A percentile compares a stretch with the other conserved stretches of the same genome.
These are phyloP conservation scores for Oncorhynchus gorbuscha DNA, from an alignment of 2,113 vertebrate species.

Conservation along the genomic window DNA sequence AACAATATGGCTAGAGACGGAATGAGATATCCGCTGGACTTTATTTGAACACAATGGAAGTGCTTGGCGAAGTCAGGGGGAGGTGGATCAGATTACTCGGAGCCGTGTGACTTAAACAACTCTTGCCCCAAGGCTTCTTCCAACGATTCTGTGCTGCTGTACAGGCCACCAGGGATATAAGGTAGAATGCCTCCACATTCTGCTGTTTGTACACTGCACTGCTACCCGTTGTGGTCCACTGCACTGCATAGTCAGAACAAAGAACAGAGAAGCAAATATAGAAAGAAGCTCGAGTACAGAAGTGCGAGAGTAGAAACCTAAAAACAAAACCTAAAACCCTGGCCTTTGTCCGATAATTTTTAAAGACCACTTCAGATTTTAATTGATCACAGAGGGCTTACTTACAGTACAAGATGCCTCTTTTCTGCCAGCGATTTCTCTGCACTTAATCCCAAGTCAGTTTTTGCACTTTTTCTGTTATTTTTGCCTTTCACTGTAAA, in stretches of 20 bases:
- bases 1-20: conserved; percentile 26
- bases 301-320: not conserved
- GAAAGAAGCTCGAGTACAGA: not conserved
- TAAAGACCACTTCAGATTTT: not conserved
- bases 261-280: not conserved
- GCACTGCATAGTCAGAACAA: conserved; percentile 20
- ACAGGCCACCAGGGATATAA: conserved; percentile 34
- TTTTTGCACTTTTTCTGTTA: no score
- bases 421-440: not conserved
- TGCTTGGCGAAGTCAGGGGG: conserved; percentile 33
- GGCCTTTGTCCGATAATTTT: not conserved
- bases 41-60: conserved; percentile 45
- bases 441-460: not conserved
- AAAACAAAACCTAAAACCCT: no score
- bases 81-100: conserved; percentile 41
- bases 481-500: not conserved
- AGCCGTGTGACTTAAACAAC: conserved; percentile 48
- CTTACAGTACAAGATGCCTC: not conserved
- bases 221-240: not conserved
- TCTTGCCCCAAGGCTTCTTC: conserved; percentile 47
- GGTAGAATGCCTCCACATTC: conserved; percentile 18
- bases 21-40: conserved; percentile 39
- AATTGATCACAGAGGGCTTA: not conserved
- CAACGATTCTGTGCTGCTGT: conserved; percentile 46
- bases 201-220: conserved; percentile 17